These are phyloP conservation scores for Malthinus flaveolus DNA, from an alignment of 2,888 invertebrate species.

Conservation along the genomic window DNA sequence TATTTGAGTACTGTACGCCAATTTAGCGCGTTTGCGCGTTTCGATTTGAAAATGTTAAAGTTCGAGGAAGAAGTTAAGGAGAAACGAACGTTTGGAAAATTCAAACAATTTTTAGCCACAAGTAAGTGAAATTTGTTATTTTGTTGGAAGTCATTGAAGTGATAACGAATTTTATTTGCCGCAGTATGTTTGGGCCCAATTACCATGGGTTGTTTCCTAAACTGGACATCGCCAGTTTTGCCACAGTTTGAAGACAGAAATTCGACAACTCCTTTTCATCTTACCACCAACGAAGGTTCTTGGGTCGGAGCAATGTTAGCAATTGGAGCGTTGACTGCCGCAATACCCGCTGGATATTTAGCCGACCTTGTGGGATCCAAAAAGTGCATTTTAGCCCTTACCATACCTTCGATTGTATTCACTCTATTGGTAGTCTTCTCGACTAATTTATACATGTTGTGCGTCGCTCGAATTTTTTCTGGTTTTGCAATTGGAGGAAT, in stretches of 20 bases:
- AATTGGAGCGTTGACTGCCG: constrained; percentile 72
- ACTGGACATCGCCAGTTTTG: constrained; percentile 78
- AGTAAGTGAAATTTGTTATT: constrained; percentile 7
- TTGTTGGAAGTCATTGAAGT: too few species aligned
- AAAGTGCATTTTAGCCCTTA: constrained; percentile 64
- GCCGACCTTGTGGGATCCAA: constrained; percentile 70
- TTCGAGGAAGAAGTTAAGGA: background rate
- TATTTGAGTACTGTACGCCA: background rate
- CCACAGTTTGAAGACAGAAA: constrained; percentile 56
- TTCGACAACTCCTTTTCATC: constrained; percentile 38
- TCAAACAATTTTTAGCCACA: constrained; percentile 16
- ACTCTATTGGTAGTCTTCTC: constrained; percentile 58
- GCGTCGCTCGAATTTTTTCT: constrained; percentile 67
- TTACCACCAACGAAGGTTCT: constrained; percentile 55
- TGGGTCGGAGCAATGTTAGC: constrained; percentile 71
- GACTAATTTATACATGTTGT: constrained; percentile 6
- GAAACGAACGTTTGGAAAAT: background rate
- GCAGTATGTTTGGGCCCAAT: constrained; percentile 71
- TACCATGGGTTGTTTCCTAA: constrained; percentile 69
- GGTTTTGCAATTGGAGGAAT: constrained; percentile 70
- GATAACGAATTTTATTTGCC: constrained; percentile 16
- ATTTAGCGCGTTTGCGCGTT: too few species aligned
- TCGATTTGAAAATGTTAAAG: background rate
- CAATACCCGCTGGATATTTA: constrained; percentile 69
- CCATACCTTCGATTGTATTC: constrained; percentile 66